Conservation (phyloP, 2,888 invertebrate species). For the Laothoe populi region DNA sequence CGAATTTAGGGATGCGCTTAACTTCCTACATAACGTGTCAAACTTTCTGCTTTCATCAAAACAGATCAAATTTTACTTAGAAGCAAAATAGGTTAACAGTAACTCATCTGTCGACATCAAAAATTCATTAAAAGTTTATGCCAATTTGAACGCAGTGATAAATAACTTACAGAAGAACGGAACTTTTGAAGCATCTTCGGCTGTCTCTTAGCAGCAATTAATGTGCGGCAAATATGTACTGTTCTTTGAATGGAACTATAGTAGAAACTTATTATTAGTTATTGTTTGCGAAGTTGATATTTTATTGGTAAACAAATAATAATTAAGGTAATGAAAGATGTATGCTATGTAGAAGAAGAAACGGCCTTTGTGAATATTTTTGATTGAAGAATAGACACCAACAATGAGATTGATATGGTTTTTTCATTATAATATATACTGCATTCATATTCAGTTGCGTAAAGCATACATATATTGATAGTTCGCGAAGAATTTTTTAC, state of each 20-base stretch:
- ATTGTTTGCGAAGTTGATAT: neutral
- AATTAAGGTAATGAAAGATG: too few species aligned
- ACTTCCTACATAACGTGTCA: constrained; percentile 5
- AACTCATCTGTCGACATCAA: constrained; percentile 31
- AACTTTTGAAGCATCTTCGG: constrained; percentile 29
- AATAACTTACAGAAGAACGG: constrained; percentile 30
- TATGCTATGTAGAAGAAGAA: too few species aligned
- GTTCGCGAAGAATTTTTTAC: too few species aligned
- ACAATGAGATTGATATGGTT: neutral
- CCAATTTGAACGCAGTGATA: constrained; percentile 29
- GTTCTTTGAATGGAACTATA: constrained; percentile 22
- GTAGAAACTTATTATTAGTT: constrained; percentile 7
- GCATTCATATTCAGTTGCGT: too few species aligned
- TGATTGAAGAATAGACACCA: neutral
- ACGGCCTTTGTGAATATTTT: neutral
- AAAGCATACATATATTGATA: too few species aligned
- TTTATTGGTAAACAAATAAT: too few species aligned
- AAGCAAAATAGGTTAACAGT: constrained; percentile 28
- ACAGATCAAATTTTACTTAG: constrained; percentile 43
- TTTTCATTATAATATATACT: too few species aligned
- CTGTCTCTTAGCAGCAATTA: constrained; percentile 26
- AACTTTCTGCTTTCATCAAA: constrained; percentile 32
- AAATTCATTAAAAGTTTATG: constrained; percentile 33
- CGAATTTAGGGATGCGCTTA: neutral
- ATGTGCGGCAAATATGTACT: constrained; percentile 23